Percentiles rank a stretch among this genome's conserved stretches.
Evolutionary conservation across 2,888 invertebrate genomes (phyloP).

Genomic region (Leptarthrus brevirostris): DNA sequence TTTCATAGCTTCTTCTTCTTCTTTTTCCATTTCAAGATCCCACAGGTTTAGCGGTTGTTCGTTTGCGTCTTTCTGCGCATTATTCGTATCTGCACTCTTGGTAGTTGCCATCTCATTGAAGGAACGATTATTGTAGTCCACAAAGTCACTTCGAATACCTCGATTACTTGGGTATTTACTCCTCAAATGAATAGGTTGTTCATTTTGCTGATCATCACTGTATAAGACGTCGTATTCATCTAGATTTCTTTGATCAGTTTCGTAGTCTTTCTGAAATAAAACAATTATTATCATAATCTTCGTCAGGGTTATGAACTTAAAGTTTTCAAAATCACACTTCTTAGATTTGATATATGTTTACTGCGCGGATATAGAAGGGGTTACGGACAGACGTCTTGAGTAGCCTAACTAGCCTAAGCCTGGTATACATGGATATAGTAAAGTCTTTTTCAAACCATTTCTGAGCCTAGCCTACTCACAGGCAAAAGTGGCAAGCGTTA

Average conservation of each 20-base stretch:
- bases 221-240: constrained; percentile 64
- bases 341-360: too few relatives aligned
- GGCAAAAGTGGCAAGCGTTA: too few relatives aligned
- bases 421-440: too few relatives aligned
- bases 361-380: too few relatives aligned
- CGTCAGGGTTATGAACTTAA: too few relatives aligned
- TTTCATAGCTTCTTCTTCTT: constrained; percentile 67
- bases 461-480: too few relatives aligned
- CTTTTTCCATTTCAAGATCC: constrained; percentile 72
- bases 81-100: not conserved
- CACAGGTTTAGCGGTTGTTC: constrained; percentile 65
- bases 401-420: too few relatives aligned
- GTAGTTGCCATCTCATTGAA: not conserved
- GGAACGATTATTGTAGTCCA: not conserved
- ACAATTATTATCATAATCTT: too few relatives aligned
- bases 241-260: constrained; percentile 55
- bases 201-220: constrained; percentile 61
- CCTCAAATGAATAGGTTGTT: constrained; percentile 63
- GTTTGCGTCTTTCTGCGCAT: constrained; percentile 50
- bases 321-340: too few relatives aligned
- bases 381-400: too few relatives aligned
- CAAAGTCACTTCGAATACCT: constrained; percentile 62
- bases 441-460: too few relatives aligned
- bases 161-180: constrained; percentile 65
- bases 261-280: constrained; percentile 60